Evolutionary conservation across 2,888 invertebrate genomes (phyloP).

Genomic region (Netelia melanura): DNA sequence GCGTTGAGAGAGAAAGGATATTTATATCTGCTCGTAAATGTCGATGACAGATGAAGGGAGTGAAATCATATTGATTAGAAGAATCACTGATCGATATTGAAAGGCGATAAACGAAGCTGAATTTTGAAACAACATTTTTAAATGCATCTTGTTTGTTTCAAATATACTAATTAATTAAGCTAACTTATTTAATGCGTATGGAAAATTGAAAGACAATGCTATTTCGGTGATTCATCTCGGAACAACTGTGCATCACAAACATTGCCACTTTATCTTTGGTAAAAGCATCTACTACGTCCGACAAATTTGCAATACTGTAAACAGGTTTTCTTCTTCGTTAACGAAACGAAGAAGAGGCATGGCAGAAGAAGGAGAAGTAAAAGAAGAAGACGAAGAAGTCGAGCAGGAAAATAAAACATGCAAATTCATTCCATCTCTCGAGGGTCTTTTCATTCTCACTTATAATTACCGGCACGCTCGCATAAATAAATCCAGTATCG

Average conservation of each 20-base stretch:
- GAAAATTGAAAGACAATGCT: no score
- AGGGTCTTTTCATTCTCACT: slow-evolving; percentile 74
- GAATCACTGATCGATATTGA: background rate
- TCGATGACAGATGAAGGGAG: slow-evolving; percentile 23
- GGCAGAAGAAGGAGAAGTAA: slow-evolving; percentile 22
- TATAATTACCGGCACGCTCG: slow-evolving; percentile 78
- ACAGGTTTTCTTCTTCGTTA: slow-evolving; percentile 75
- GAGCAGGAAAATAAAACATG: slow-evolving; percentile 62
- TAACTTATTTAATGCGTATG: no score
- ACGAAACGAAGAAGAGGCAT: slow-evolving; percentile 42
- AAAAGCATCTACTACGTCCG: slow-evolving; percentile 20
- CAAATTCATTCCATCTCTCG: slow-evolving; percentile 70
- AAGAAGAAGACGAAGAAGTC: slow-evolving; percentile 22
- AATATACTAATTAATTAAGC: no score
- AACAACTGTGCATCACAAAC: background rate
- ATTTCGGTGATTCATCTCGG: no score
- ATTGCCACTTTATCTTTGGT: slow-evolving; percentile 1
- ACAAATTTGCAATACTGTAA: slow-evolving; percentile 70
- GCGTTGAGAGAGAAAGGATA: background rate
- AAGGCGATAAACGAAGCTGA: background rate
- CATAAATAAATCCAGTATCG: slow-evolving; percentile 76
- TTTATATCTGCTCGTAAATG: slow-evolving; percentile 50
- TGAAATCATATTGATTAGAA: background rate
- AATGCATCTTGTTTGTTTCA: no score
- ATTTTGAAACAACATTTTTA: no score